These are phyloP conservation scores for Crocuta crocuta DNA, from an alignment of 2,113 vertebrate genomes.

Conservation along the genomic window DNA sequence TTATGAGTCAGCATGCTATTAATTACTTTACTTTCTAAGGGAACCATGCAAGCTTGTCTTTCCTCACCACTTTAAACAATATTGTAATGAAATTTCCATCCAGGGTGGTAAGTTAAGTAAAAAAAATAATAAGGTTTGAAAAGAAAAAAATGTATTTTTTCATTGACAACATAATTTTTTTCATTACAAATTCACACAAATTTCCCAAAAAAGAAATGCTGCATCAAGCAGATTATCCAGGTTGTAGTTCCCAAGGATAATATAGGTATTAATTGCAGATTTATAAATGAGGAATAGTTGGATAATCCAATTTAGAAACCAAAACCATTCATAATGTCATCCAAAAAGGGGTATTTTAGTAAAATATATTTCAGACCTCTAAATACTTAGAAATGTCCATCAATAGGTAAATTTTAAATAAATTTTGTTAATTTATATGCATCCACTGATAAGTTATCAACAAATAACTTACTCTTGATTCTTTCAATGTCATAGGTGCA, in stretches of 20 bases:
- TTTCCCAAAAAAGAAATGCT: not conserved
- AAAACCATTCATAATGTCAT: not conserved
- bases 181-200: not conserved
- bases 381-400: not conserved
- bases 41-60: not conserved
- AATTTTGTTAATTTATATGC: not conserved
- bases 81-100: not conserved
- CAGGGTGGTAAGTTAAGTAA: not conserved
- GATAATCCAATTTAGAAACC: slow-evolving; percentile 1
- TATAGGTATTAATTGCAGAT: not conserved
- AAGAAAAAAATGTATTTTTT: not conserved
- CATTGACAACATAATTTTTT: not conserved
- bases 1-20: not conserved
- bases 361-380: not conserved
- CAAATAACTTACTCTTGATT: not conserved
- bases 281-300: not conserved
- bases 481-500: not conserved
- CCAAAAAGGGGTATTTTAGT: not conserved
- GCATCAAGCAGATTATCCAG: not conserved
- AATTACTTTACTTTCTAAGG: not conserved
- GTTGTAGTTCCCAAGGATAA: not conserved
- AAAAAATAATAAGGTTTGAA: not conserved
- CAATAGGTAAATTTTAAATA: not conserved
- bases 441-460: not conserved
- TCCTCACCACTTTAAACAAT: not conserved